These are phyloP conservation scores for Aricia artaxerxes DNA, from an alignment of 2,888 invertebrate species.

Conservation along the genomic window DNA sequence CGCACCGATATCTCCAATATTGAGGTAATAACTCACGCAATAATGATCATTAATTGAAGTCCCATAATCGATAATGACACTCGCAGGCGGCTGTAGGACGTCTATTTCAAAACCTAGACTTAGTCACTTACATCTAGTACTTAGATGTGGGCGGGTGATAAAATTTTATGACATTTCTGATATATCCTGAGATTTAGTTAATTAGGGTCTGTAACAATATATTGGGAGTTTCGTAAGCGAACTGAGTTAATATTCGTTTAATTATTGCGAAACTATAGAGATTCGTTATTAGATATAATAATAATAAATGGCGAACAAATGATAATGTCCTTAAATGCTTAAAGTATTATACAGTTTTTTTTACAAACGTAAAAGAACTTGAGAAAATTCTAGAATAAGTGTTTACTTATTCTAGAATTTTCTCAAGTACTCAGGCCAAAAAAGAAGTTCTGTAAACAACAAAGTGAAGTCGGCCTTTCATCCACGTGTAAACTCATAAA, in stretches of 20 bases:
- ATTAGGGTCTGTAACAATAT: slow-evolving; percentile 11
- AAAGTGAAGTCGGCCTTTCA: not conserved
- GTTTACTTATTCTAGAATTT: not conserved
- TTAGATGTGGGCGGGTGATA: slow-evolving; percentile 55
- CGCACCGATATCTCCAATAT: slow-evolving; percentile 27
- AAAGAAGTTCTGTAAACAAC: not conserved
- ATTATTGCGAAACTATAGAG: not conserved
- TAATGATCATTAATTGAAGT: slow-evolving; percentile 38
- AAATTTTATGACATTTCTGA: slow-evolving; percentile 54
- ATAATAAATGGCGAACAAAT: no score
- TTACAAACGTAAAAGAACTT: no score
- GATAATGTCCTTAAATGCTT: no score
- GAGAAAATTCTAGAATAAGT: no score
- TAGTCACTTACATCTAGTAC: slow-evolving; percentile 44
- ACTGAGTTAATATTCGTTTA: not conserved
- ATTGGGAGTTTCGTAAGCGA: not conserved
- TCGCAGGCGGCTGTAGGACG: slow-evolving; percentile 43
- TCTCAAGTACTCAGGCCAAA: not conserved
- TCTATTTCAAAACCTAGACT: slow-evolving; percentile 45
- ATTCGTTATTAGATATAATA: not conserved
- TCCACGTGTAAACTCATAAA: no score
- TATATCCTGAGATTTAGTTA: slow-evolving; percentile 9
- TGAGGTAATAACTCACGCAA: slow-evolving; percentile 31
- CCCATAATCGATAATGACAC: slow-evolving; percentile 45
- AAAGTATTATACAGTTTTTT: no score